These are phyloP conservation scores for Rhagonycha lutea DNA, from an alignment of 2,888 invertebrate species.

Conservation along the genomic window DNA sequence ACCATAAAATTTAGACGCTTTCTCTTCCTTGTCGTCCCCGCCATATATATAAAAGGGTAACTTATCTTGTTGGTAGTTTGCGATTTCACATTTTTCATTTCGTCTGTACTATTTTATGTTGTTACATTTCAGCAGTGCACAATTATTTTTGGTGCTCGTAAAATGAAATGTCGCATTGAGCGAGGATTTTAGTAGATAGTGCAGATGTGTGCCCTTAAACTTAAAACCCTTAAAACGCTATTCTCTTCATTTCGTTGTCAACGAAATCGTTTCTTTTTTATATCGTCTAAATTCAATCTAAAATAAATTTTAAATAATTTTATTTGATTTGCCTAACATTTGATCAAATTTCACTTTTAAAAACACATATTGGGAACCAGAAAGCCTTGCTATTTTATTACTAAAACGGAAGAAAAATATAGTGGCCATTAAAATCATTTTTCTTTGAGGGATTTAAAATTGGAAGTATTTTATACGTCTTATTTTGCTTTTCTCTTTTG, in stretches of 20 bases:
- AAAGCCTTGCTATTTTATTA: not conserved
- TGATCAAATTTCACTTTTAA: not conserved
- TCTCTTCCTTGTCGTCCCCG: not conserved
- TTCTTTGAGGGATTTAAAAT: not conserved
- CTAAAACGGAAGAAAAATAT: not conserved
- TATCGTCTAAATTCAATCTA: not conserved
- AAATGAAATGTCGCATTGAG: conserved; percentile 2
- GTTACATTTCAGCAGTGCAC: not conserved
- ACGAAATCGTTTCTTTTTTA: not conserved
- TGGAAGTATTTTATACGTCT: not conserved
- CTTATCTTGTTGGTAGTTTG: conserved; percentile 1
- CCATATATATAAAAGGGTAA: not conserved
- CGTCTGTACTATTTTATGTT: not conserved
- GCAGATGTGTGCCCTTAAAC: not conserved
- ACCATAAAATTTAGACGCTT: not conserved
- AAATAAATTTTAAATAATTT: not conserved
- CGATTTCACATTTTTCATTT: conserved; percentile 2
- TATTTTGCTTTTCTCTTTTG: not conserved
- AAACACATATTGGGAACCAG: not conserved
- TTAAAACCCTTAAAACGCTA: not conserved
- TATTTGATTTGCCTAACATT: not conserved
- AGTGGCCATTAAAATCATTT: not conserved
- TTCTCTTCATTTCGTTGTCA: not conserved
- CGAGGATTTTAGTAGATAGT: not conserved
- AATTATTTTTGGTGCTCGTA: conserved; percentile 4